Conservation (phyloP, 2,888 invertebrate genomes). For the Odiellus spinosus region DNA sequence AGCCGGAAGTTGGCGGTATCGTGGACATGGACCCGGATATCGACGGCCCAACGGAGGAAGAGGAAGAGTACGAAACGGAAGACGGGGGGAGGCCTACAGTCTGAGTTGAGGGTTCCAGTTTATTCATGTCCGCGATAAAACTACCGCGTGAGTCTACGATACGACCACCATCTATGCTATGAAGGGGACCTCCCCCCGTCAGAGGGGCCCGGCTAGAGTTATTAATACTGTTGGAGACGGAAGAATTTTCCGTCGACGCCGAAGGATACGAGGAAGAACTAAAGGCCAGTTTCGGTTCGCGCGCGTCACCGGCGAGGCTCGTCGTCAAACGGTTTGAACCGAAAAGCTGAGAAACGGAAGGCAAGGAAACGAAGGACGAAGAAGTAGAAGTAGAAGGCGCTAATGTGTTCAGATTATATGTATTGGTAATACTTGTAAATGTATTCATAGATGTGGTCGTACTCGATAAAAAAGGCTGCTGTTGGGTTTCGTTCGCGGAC, state of each 20-base stretch:
- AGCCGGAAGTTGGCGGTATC: not conserved
- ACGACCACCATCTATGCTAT: constrained; percentile 22
- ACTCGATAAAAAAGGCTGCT: constrained; percentile 20
- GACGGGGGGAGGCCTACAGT: constrained; percentile 15
- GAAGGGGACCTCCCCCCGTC: constrained; percentile 13
- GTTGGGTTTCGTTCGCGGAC: too few relatives aligned
- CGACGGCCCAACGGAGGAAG: not conserved
- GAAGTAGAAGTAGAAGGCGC: constrained; percentile 15
- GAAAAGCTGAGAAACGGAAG: not conserved
- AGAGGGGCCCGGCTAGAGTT: constrained; percentile 6
- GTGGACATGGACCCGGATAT: not conserved
- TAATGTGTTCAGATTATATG: constrained; percentile 15
- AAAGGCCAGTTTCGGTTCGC: too few relatives aligned
- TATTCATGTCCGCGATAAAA: constrained; percentile 5
- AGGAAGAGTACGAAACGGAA: constrained; percentile 2
- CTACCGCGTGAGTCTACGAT: constrained; percentile 12
- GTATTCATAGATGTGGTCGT: constrained; percentile 23
- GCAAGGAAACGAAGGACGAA: constrained; percentile 11
- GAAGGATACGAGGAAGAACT: too few relatives aligned
- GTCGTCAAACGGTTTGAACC: too few relatives aligned
- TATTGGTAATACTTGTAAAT: constrained; percentile 21
- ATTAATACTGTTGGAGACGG: too few relatives aligned
- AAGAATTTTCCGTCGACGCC: too few relatives aligned
- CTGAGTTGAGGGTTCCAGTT: constrained; percentile 10
- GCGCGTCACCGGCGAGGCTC: too few relatives aligned